Base-by-base conservation (phyloP, 1,140 invertebrate species). In the Rhopalosiphum maidis region DNA sequence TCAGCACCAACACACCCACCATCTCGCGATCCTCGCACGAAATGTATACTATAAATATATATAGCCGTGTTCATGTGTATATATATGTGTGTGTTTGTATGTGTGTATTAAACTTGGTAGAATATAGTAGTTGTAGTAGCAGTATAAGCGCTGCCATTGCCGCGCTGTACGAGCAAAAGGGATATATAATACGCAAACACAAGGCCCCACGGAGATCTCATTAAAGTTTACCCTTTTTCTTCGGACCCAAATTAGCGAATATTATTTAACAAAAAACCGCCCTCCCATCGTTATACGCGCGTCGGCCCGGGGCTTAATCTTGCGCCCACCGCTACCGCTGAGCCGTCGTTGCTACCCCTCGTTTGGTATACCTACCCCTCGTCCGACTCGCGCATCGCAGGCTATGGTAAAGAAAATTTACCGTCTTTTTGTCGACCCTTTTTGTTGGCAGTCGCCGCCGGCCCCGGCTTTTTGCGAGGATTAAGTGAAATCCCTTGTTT, bases 161-260 rank as follows among this genome's bases (percentile, higher is more conserved):
- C 15, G 41, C 89, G 8, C 30, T n/a, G 30, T 91, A 25, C 90
- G 91, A 85, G 48, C 82, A 51, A 85, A 86, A 86, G 82, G 77
- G 91, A 93, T 93, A 68, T 92, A 86, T 54, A 55, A 82, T 83
- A 51, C 91, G 48, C 90, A 92, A 92, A 83, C 68, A 92, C 90
- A 55, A 55, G 82, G 91, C 48, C 82, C 91, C 82, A 82, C 91
- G 91, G 91, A 93, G 91, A 93, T 93, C 91, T 93, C 91, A 93
- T 93, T 93, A 93, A 93, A 93, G 91, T 93, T 93, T 93, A 93
- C 91, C 91, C 91, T 93, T 93, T 93, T 93, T 93, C 91, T 93
- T 93, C 82, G 91, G 91, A 93, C 91, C 91, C 91, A 93, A 93
- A 93, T 93, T 93, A 93, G 91, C 91, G 91, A 86, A 93, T 93